Base-by-base conservation (phyloP, 2,113 vertebrate genomes). In the Ptyas mucosa region DNA sequence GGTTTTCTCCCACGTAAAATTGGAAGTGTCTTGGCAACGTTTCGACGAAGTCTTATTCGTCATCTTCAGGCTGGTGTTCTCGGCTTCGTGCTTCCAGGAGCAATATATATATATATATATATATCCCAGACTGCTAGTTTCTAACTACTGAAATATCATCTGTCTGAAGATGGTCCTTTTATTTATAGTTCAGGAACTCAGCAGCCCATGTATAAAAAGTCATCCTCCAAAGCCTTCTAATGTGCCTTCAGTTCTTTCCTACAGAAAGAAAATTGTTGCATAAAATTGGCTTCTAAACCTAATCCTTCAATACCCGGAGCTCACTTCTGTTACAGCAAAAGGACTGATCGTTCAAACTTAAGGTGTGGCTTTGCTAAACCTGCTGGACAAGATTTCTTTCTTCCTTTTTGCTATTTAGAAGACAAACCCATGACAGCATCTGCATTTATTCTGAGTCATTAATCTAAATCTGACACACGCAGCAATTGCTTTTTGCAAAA, bases 291-390 rank as follows among this genome's bases (percentile, higher is more conserved):
- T 43, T 90, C 64, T 55, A 61, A 58, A 61, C 14, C 43, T 55
- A 92, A 10, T 87, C 94, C 69, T 94, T 58, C 69, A 52, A 87
- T 26, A 94, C 81, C 39, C 93, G 43, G 21, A n/a, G 88, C 91
- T 86, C 91, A 91, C 26, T 94, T 51, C 91, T 93, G 8, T 15
- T 89, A 52, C 85, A 85, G 94, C 93, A 8, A 90, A 51, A 55
- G 87, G 93, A 94, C 87, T 54, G 86, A 88, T 95, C 94, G 94
- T 96, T 95, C 96, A 96, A 96, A 94, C 89, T 93, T 93, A 95
- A 96, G 96, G 97, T 94, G 97, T 96, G 96, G 92, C 96, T 96
- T 96, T 1, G 93, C 95, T 94, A 94, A 97, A 97, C 97, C 97
- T 91, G 97, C 96, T 97, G 87, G 95, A 96, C 97, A 94, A 96